Percentiles rank a stretch among this genome's conserved stretches.
Evolutionary conservation across 2,113 vertebrate genomes (phyloP).

Genomic region (Mandrillus leucophaeus): DNA sequence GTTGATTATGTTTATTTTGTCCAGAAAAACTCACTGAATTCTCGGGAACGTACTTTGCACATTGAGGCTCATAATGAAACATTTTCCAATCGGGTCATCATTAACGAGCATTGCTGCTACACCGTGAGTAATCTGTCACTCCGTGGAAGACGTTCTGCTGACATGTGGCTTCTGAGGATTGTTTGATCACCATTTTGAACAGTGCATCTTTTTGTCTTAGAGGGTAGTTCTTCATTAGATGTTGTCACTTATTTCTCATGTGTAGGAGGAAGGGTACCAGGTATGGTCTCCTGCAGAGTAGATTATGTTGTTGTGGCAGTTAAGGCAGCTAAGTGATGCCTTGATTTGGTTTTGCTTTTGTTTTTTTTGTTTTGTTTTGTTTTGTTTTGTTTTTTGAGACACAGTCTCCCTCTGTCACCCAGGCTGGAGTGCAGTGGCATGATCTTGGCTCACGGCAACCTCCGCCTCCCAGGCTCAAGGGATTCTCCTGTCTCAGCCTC

Average conservation of each 20-base stretch:
- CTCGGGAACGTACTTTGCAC: slow-evolving; percentile 93
- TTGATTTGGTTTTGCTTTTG: neutral
- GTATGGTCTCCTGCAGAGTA: too few species aligned
- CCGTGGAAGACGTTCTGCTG: neutral
- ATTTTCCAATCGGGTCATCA: slow-evolving; percentile 95
- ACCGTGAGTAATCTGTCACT: slow-evolving; percentile 86
- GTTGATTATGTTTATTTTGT: slow-evolving; percentile 98
- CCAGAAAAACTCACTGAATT: slow-evolving; percentile 96
- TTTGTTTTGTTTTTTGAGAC: too few species aligned
- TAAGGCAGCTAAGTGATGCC: neutral
- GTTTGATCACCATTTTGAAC: rapidly evolving
- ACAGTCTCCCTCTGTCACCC: too few species aligned
- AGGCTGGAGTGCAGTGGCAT: too few species aligned
- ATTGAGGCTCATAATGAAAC: slow-evolving; percentile 98
- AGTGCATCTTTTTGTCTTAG: neutral
- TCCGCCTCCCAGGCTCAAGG: too few species aligned
- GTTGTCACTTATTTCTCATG: rapidly evolving
- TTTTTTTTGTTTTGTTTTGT: neutral
- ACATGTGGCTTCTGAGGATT: neutral
- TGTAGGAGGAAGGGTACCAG: neutral
- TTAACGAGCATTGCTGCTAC: slow-evolving; percentile 96
- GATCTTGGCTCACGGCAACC: too few species aligned
- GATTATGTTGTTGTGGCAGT: rapidly evolving
- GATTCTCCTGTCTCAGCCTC: too few species aligned
- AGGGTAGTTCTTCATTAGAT: neutral